A percentile compares a stretch with the other conserved stretches of the same genome.
Evolutionary conservation across 2,113 vertebrate genomes (phyloP).

Genomic region (Cyprinus carpio): DNA sequence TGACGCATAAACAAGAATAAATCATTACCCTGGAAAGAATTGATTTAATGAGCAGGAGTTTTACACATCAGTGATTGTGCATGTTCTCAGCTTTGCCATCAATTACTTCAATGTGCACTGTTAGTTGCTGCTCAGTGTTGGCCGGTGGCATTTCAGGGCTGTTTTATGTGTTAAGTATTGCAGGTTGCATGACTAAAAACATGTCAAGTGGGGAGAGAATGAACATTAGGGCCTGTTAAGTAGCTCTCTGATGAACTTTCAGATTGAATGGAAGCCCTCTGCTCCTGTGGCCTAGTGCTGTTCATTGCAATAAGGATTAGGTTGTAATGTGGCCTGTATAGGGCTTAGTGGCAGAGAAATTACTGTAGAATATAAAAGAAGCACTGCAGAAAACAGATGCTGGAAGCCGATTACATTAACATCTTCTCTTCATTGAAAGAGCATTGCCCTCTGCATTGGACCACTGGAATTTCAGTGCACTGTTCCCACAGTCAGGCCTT

Average conservation of each 20-base stretch:
- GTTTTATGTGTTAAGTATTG: neutral
- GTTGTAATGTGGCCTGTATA: neutral
- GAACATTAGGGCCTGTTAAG: neutral
- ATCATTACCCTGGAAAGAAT: constrained; percentile 61
- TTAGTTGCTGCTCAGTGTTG: neutral
- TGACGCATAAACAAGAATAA: constrained; percentile 49
- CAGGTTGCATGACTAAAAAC: neutral
- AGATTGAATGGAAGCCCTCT: neutral
- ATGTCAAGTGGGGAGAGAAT: neutral
- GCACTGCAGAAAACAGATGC: constrained; percentile 55
- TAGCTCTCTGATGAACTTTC: constrained; percentile 8
- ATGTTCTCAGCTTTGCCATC: neutral
- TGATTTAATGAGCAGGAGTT: constrained; percentile 57
- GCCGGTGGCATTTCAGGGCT: neutral
- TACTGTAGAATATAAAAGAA: constrained; percentile 37
- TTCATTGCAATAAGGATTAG: constrained; percentile 1
- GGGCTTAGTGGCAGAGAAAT: constrained; percentile 32
- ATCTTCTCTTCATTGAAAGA: constrained; percentile 44
- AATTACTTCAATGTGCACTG: neutral
- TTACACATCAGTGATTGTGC: constrained; percentile 29
- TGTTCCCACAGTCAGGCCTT: constrained; percentile 54
- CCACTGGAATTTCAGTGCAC: constrained; percentile 42
- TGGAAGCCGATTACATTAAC: constrained; percentile 64
- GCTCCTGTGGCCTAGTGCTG: neutral
- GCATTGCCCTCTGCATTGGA: constrained; percentile 56